phyloP scores from a whole-genome alignment of 2,888 invertebrate species.

The Herminia tarsipennalis region DNA sequence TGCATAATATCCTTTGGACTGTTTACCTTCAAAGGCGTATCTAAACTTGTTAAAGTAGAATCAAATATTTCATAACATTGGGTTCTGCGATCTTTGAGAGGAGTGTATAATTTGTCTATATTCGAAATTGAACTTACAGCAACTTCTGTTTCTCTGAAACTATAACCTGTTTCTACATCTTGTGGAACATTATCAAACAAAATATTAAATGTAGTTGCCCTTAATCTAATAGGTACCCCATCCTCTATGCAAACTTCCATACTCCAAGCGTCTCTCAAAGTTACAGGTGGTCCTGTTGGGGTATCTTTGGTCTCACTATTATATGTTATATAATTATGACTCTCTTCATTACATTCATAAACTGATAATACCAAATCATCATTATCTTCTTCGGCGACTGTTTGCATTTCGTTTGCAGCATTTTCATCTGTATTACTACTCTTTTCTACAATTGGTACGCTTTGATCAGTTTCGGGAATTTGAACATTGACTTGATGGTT shows the following conservation, averaged over 20 bases:
- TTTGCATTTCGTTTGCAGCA: conserved; percentile 48
- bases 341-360: conserved; percentile 66
- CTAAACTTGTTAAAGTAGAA: conserved; percentile 77
- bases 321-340: conserved; percentile 59
- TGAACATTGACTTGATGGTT: conserved; percentile 15
- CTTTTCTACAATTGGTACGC: conserved; percentile 38
- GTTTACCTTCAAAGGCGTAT: conserved; percentile 70
- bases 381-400: conserved; percentile 51
- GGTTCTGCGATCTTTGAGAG: conserved; percentile 66
- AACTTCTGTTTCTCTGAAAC: conserved; percentile 65
- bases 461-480: conserved; percentile 29
- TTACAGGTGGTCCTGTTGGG: conserved; percentile 43
- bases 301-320: conserved; percentile 54
- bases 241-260: conserved; percentile 79
- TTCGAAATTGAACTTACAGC: conserved; percentile 72
- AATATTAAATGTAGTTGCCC: conserved; percentile 60
- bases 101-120: conserved; percentile 70
- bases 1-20: conserved; percentile 51
- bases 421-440: conserved; percentile 39
- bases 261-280: conserved; percentile 72
- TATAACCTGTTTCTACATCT: conserved; percentile 43
- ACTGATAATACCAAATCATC: conserved; percentile 68
- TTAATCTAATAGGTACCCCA: conserved; percentile 65
- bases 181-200: conserved; percentile 58
- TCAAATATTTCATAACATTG: conserved; percentile 77